Percentiles rank a stretch among this genome's conserved stretches.
Evolutionary conservation across 2,888 invertebrate species (phyloP).

Genomic region (Rhingia rostrata): DNA sequence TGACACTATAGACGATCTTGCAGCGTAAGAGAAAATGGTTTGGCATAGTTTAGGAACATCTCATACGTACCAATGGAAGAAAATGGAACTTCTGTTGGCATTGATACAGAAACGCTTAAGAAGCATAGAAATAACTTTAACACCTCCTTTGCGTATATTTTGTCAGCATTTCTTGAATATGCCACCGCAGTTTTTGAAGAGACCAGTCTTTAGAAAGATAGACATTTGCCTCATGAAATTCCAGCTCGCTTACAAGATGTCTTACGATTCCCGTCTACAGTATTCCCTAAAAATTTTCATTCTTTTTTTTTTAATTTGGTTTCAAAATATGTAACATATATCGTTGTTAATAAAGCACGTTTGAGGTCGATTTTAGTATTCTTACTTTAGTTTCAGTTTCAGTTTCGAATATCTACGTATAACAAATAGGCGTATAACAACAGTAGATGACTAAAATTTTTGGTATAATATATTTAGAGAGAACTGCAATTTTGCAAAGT

Average conservation of each 20-base stretch:
- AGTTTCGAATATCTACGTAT: no score
- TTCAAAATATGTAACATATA: no score
- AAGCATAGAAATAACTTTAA: constrained; percentile 77
- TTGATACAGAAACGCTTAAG: constrained; percentile 70
- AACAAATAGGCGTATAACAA: no score
- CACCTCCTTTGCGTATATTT: constrained; percentile 77
- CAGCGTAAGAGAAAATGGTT: constrained; percentile 75
- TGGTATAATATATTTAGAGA: no score
- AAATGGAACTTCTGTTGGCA: constrained; percentile 72
- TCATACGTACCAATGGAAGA: constrained; percentile 67
- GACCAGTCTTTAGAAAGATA: constrained; percentile 78
- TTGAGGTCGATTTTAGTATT: no score
- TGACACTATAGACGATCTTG: constrained; percentile 77
- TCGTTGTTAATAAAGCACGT: no score
- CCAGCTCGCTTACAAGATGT: constrained; percentile 77
- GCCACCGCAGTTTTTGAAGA: constrained; percentile 76
- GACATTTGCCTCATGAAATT: constrained; percentile 78
- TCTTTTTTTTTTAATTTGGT: neutral
- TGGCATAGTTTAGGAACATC: constrained; percentile 57
- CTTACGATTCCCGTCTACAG: constrained; percentile 8
- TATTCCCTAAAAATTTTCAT: constrained; percentile 19
- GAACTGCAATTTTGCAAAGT: no score
- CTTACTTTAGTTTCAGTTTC: no score
- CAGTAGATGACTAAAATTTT: no score
- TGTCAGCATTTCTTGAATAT: constrained; percentile 76